Evolutionary conservation across 2,113 vertebrate species (phyloP), one percentile per base, ranked within the genome.

Genomic region (Proteles cristata): DNA sequence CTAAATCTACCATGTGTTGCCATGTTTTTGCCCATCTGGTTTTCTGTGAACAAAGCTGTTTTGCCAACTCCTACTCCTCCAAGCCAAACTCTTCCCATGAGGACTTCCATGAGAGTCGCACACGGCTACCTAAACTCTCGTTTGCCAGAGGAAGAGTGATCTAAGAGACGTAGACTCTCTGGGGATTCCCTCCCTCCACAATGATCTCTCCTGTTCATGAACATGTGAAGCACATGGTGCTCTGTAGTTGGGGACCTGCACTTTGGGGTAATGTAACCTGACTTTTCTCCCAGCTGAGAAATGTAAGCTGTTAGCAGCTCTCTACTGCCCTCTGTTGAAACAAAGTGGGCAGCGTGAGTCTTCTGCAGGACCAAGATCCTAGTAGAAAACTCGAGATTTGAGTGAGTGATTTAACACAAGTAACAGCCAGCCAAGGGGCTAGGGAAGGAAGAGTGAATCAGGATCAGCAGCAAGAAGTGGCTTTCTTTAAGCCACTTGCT

Each of bases 261-360:
- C 26, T 21, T 33, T 58, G 33, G 6, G 11, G 25, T 55, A 17
- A 66, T 7, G 45, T 6, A 61, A 3, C 81, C 11, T 3, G 26
- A 55, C 23, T 76, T 25, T 39, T 14, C 31, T 35, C 80, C 33
- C 17, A 16, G 12, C 6, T 68, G 39, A 50, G 77, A 83, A 93
- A 89, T 10, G 53, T 4, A 74, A 28, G 35, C n/a, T 25, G 28
- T 85, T 73, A 48, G 61, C 15, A 45, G 26, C 66, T 94, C 25
- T 94, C 86, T 91, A 28, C 89, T 48, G 92, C 90, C 92, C 94
- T 95, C 96, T 97, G 61, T 68, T 93, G 97, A 92, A 63, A 55
- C 17, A 23, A 88, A 79, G n/a, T 76, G 26, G 66, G 8, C 31
- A 93, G 11, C n/a, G 82, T 55, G 9, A 77, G 25, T 82, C 65